phyloP scores from a whole-genome alignment of 2,113 vertebrate genomes.

The Sturnira hondurensis region DNA sequence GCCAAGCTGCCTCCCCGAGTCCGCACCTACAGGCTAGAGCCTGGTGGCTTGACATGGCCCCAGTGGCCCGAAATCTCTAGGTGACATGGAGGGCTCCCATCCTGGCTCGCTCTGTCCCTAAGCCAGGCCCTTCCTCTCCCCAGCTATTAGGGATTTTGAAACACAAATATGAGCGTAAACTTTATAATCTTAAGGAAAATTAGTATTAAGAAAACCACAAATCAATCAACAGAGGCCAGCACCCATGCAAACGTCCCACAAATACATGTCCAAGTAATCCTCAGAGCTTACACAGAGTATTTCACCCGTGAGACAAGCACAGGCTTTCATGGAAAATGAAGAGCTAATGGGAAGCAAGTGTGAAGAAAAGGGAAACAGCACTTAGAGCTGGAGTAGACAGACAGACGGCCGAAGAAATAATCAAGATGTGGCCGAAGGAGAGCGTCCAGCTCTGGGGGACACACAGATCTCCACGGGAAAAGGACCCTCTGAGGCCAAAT shows the following conservation, averaged over 20 bases:
- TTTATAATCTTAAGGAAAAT: neutral
- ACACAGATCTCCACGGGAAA: neutral
- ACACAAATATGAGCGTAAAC: neutral
- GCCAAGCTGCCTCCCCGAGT: neutral
- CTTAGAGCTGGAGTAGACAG: neutral
- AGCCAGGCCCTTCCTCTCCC: neutral
- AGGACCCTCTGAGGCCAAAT: neutral
- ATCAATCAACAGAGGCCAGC: neutral
- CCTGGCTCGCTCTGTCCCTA: neutral
- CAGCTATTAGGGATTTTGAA: neutral
- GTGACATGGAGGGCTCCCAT: rapidly evolving
- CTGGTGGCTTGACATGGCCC: neutral
- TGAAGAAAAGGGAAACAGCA: neutral
- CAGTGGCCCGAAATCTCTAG: neutral
- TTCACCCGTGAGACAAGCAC: neutral
- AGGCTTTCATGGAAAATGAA: neutral
- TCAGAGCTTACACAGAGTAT: neutral
- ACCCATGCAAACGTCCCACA: neutral
- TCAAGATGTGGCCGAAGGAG: neutral
- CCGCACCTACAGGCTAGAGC: neutral
- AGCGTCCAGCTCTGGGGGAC: neutral
- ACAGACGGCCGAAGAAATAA: neutral
- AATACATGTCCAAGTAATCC: neutral
- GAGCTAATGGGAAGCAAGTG: neutral
- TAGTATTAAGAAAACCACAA: neutral